A percentile compares a stretch with the other conserved stretches of the same genome.
phyloP scores from a whole-genome alignment of 2,797 vertebrate genomes.

The Bovichtus variegatus region DNA sequence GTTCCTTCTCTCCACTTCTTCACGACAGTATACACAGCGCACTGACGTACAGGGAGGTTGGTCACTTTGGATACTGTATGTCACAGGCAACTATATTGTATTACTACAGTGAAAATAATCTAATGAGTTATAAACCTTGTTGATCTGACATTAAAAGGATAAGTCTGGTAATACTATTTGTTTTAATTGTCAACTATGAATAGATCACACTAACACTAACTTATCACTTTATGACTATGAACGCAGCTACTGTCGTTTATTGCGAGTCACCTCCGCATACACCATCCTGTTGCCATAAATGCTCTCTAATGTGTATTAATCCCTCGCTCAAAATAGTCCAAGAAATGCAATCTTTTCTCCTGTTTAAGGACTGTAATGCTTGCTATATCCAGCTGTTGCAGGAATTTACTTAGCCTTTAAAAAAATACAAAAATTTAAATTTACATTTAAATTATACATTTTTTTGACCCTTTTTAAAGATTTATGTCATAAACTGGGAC shows the following conservation, averaged over 20 bases:
- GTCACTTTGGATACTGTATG: not conserved
- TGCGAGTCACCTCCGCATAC: not conserved
- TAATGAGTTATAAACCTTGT: no score
- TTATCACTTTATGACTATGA: not conserved
- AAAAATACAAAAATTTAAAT: not conserved
- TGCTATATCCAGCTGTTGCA: not conserved
- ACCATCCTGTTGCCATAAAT: not conserved
- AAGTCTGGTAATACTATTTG: no score
- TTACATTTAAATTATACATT: not conserved
- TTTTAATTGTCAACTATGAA: no score
- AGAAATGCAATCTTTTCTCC: not conserved
- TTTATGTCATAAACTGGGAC: not conserved
- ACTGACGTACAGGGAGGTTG: constrained; percentile 1
- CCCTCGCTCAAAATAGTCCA: not conserved
- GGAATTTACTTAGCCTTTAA: not conserved
- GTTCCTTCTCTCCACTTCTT: constrained; percentile 20
- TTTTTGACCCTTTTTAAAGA: not conserved
- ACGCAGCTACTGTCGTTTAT: not conserved
- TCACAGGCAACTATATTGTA: not conserved
- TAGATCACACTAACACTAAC: no score
- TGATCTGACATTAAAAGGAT: no score
- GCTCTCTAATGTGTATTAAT: constrained; percentile 2
- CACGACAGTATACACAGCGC: not conserved
- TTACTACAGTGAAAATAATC: no score
- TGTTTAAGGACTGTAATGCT: not conserved